These are phyloP conservation scores for Steinernema feltiae DNA, from an alignment of 1,140 invertebrate species.

Conservation along the genomic window DNA sequence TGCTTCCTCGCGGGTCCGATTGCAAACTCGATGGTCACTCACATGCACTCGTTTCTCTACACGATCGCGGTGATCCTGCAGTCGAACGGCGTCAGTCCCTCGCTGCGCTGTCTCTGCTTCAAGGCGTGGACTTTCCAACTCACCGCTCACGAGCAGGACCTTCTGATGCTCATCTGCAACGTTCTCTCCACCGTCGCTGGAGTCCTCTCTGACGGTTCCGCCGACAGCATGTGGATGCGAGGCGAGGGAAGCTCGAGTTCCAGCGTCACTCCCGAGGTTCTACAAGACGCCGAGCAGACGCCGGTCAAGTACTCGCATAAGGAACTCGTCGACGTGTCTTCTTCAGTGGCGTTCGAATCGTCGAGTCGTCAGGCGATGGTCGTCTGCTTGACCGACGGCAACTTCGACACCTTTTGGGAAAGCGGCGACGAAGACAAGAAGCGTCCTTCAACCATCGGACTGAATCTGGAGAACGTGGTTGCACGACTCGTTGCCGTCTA, in stretches of 20 bases:
- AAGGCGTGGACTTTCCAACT: conserved; percentile 55
- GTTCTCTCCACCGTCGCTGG: conserved; percentile 87
- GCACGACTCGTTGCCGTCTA: conserved; percentile 42
- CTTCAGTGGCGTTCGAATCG: conserved; percentile 72
- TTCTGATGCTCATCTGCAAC: conserved; percentile 67
- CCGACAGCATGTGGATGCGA: conserved; percentile 15
- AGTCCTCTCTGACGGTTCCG: conserved; percentile 60
- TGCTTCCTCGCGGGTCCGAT: conserved; percentile 52
- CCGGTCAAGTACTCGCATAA: conserved; percentile 58
- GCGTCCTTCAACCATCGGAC: conserved; percentile 68
- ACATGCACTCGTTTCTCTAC: conserved; percentile 50
- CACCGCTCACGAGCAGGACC: conserved; percentile 51
- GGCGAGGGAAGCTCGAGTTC: neutral
- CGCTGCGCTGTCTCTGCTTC: conserved; percentile 50
- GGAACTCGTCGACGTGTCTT: conserved; percentile 70
- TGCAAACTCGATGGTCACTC: conserved; percentile 41
- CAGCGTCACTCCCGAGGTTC: neutral
- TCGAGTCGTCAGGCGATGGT: conserved; percentile 89
- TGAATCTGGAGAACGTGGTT: conserved; percentile 23
- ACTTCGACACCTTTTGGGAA: conserved; percentile 98
- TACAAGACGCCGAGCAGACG: neutral
- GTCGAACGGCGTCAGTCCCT: conserved; percentile 41
- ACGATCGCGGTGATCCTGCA: conserved; percentile 51
- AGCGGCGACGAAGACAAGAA: conserved; percentile 79
- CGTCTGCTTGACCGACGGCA: conserved; percentile 80